These are phyloP conservation scores for Calephelis perditalis DNA, from an alignment of 2,888 invertebrate species.

Conservation along the genomic window DNA sequence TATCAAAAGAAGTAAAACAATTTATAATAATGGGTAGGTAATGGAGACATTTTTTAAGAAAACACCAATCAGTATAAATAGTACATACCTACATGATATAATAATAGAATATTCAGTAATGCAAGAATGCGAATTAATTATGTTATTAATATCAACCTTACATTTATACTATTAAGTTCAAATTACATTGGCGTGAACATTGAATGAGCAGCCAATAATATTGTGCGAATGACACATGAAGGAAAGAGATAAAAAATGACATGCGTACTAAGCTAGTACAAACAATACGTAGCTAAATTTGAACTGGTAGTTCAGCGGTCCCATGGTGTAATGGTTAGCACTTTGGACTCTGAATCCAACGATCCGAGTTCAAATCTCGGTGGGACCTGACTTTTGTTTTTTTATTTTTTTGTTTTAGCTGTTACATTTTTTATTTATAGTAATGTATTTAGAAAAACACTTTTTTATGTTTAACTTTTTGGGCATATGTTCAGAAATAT, in stretches of 20 bases:
- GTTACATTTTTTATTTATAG: too few relatives aligned
- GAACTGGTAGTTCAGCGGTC: constrained; percentile 34
- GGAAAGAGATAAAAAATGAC: constrained; percentile 25
- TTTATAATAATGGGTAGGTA: too few relatives aligned
- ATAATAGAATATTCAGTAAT: too few relatives aligned
- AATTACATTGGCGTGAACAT: constrained; percentile 17
- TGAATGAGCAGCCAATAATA: constrained; percentile 8
- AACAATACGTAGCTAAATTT: constrained; percentile 16
- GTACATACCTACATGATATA: too few relatives aligned
- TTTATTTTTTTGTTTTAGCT: constrained; percentile 13
- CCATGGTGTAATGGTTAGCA: constrained; percentile 84
- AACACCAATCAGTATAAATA: too few relatives aligned
- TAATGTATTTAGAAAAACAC: too few relatives aligned
- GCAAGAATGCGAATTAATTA: too few relatives aligned
- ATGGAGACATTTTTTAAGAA: too few relatives aligned
- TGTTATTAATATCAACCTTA: constrained; percentile 19
- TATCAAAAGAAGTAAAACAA: too few relatives aligned
- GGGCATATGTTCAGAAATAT: too few relatives aligned
- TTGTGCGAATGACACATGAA: constrained; percentile 7
- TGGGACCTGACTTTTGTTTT: constrained; percentile 76
- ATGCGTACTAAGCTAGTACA: constrained; percentile 24
- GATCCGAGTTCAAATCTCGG: constrained; percentile 90
- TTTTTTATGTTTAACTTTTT: too few relatives aligned
- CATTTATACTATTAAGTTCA: constrained; percentile 1
- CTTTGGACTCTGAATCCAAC: constrained; percentile 85